phyloP scores from a whole-genome alignment of 1,140 invertebrate genomes.

The Drosophila prosaltans region DNA sequence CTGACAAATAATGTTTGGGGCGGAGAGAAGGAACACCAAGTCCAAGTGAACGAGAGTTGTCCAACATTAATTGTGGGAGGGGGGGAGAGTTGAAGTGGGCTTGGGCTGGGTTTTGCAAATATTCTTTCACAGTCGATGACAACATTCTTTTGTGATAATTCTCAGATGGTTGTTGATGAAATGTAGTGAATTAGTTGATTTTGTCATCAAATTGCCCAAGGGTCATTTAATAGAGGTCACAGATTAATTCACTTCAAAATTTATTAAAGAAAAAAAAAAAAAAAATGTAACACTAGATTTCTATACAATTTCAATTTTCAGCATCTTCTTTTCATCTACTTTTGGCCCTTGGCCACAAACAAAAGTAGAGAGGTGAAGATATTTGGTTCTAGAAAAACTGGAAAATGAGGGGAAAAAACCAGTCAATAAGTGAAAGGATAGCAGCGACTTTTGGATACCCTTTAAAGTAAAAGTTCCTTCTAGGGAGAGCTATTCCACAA shows the following conservation, averaged over 20 bases:
- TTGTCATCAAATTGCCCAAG: slow-evolving; percentile 7
- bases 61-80: neutral
- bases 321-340: too few species aligned
- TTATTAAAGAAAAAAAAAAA: neutral
- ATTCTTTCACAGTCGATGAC: slow-evolving; percentile 5
- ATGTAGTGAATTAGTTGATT: neutral
- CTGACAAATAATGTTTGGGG: slow-evolving; percentile 15
- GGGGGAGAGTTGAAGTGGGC: too few species aligned
- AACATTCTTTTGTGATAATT: slow-evolving; percentile 6
- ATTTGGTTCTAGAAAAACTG: neutral
- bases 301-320: neutral
- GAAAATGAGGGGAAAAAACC: neutral
- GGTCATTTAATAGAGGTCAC: slow-evolving; percentile 12
- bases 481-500: too few species aligned
- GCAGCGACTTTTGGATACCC: neutral
- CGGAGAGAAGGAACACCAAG: neutral
- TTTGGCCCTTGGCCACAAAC: neutral
- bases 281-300: neutral
- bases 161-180: neutral
- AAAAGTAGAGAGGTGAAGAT: neutral
- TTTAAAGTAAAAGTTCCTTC: neutral
- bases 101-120: neutral
- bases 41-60: too few species aligned
- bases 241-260: neutral
- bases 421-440: neutral